Conservation (phyloP, 2,113 vertebrate genomes). For the Cairina moschata region DNA sequence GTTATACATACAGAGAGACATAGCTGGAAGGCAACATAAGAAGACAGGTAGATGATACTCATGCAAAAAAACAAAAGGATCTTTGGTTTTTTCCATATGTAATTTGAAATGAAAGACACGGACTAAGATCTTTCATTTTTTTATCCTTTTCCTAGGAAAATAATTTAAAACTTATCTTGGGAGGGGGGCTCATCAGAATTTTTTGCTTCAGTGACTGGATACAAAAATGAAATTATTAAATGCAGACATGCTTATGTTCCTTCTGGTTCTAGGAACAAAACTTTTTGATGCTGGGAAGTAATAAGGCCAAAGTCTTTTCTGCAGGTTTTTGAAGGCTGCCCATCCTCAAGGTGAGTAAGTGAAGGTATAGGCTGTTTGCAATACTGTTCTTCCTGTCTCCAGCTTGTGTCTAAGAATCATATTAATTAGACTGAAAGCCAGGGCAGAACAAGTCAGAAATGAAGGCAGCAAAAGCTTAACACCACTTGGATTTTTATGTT, state of each 20-base stretch:
- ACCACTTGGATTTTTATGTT: neutral
- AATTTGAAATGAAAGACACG: constrained; percentile 53
- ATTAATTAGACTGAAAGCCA: neutral
- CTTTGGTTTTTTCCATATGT: neutral
- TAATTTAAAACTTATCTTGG: constrained; percentile 51
- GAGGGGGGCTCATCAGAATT: constrained; percentile 30
- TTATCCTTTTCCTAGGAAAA: constrained; percentile 46
- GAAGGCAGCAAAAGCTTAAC: neutral
- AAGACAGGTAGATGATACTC: neutral
- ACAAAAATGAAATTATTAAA: neutral
- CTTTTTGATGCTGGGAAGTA: neutral
- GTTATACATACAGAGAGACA: neutral
- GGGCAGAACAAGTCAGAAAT: neutral
- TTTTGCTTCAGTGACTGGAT: constrained; percentile 7
- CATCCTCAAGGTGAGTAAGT: neutral
- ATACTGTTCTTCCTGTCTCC: neutral
- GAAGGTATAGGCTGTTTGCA: neutral
- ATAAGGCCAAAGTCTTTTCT: neutral
- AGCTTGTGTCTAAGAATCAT: neutral
- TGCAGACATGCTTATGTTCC: neutral
- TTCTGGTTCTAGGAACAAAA: constrained; percentile 13
- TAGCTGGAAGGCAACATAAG: constrained; percentile 30
- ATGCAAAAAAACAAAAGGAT: constrained; percentile 38
- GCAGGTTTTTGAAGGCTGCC: accelerated
- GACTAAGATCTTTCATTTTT: constrained; percentile 59